These are phyloP conservation scores for Heterodera schachtii DNA, from an alignment of 1,140 invertebrate species.

Conservation along the genomic window DNA sequence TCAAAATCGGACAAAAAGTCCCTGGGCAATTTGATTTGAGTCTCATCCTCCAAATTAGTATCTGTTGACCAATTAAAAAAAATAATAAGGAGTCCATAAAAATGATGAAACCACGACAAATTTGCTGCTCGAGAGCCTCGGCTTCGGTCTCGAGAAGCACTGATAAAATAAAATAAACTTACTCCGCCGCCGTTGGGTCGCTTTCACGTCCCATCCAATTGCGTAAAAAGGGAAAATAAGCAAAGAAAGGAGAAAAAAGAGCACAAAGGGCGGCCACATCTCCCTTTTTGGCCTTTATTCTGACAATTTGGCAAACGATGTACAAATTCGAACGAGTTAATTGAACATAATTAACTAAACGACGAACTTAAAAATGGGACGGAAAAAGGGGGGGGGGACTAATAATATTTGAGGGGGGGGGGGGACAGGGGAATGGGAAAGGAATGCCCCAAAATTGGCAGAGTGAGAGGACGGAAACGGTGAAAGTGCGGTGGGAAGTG, in stretches of 20 bases:
- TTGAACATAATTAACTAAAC: background rate
- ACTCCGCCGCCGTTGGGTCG: background rate
- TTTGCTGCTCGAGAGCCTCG: too few species aligned
- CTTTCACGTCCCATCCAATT: background rate
- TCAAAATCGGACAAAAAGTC: conserved; percentile 25
- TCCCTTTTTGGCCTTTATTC: background rate
- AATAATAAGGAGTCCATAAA: too few species aligned
- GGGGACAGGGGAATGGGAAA: too few species aligned
- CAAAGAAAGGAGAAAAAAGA: background rate
- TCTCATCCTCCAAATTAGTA: conserved; percentile 9
- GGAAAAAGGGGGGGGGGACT: background rate
- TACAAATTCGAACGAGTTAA: background rate
- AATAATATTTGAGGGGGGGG: background rate
- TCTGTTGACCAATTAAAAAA: background rate
- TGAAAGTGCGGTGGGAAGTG: background rate
- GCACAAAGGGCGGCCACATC: background rate
- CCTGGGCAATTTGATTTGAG: conserved; percentile 8
- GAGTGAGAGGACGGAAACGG: background rate
- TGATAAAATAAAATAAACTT: background rate
- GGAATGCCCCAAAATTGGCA: background rate
- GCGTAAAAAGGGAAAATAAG: background rate
- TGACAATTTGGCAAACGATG: background rate
- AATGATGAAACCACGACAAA: too few species aligned
- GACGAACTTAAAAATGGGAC: background rate
- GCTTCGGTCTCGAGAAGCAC: background rate